Conservation (phyloP, 2,113 vertebrate genomes). For the Tetrao urogallus region DNA sequence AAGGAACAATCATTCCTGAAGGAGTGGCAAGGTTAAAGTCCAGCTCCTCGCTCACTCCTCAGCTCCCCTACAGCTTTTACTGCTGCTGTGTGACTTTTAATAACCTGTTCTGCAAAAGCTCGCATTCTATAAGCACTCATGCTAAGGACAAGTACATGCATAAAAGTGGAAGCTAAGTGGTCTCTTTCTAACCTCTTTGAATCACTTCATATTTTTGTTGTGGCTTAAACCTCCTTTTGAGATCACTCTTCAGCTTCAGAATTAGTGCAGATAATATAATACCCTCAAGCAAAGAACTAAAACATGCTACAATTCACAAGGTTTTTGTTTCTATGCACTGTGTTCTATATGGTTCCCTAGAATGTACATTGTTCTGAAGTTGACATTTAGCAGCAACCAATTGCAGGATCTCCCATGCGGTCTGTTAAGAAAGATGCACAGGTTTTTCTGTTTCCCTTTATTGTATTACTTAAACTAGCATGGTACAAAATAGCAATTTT, state of each 20-base stretch:
- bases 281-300: neutral
- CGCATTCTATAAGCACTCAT: neutral
- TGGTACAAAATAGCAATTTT: neutral
- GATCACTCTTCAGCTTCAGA: neutral
- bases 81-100: conserved; percentile 8
- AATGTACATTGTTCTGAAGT: neutral
- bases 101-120: neutral
- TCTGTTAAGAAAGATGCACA: neutral
- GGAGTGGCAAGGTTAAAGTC: conserved; percentile 31
- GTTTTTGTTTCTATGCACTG: neutral
- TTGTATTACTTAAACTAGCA: neutral
- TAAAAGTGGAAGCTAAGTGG: neutral
- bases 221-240: neutral
- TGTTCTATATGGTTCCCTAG: neutral
- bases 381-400: neutral
- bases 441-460: neutral
- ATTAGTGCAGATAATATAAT: neutral
- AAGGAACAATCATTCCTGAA: conserved; percentile 37
- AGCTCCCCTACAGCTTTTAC: conserved; percentile 45
- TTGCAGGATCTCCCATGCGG: neutral
- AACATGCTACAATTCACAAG: neutral
- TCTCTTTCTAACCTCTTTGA: neutral
- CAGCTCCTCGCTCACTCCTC: conserved; percentile 8
- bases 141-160: neutral
- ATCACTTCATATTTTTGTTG: neutral